Percentiles rank a stretch among this genome's conserved stretches.
Evolutionary conservation across 2,113 vertebrate genomes (phyloP).

Genomic region (Camelus dromedarius): DNA sequence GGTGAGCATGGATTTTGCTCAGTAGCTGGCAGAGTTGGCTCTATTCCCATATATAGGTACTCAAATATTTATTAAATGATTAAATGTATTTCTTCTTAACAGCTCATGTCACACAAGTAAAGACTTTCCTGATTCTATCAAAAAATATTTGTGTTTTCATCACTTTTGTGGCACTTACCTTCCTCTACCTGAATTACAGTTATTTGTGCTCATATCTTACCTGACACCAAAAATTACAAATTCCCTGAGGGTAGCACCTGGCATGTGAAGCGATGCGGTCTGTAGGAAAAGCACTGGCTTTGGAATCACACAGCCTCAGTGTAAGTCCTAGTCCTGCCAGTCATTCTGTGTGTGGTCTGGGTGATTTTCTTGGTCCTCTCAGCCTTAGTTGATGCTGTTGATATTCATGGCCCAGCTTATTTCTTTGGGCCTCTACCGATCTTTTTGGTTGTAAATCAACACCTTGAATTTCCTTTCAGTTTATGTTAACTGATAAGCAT

Average conservation of each 20-base stretch:
- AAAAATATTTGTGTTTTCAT: conserved; percentile 28
- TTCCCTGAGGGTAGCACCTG: not conserved
- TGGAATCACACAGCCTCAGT: not conserved
- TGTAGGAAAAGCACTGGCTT: not conserved
- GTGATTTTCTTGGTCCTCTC: not conserved
- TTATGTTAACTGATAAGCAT: conserved; percentile 28
- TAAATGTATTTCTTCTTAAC: not conserved
- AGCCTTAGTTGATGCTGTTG: not conserved
- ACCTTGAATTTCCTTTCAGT: not conserved
- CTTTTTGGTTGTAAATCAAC: not conserved
- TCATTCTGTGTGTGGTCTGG: not conserved
- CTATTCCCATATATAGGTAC: not conserved
- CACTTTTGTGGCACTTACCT: not conserved
- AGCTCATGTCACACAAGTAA: not conserved
- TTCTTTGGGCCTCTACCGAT: not conserved
- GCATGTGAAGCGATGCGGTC: not conserved
- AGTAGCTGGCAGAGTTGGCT: not conserved
- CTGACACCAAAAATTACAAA: not conserved
- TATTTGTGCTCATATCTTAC: not conserved
- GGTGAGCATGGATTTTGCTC: not conserved
- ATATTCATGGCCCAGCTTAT: not conserved
- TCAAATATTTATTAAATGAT: conserved; percentile 10
- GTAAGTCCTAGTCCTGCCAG: not conserved
- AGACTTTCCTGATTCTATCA: not conserved
- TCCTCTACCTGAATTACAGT: not conserved